Conservation (phyloP, 2,113 vertebrate genomes). For the Plotosus lineatus region DNA sequence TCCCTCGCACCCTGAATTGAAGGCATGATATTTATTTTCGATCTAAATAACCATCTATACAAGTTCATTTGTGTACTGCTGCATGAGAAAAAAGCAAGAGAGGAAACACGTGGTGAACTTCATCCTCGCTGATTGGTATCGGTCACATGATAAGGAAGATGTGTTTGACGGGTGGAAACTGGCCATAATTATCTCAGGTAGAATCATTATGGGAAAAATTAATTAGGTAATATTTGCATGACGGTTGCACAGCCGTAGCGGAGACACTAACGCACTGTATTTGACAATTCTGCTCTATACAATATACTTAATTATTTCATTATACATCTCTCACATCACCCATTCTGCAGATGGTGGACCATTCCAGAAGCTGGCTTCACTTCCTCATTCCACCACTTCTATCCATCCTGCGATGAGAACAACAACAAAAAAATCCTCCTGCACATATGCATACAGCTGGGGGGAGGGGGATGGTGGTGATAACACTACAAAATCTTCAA, state of each 20-base stretch:
- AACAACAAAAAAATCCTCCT: too few relatives aligned
- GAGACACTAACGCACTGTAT: background rate
- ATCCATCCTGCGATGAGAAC: background rate
- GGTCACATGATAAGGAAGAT: background rate
- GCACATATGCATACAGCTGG: background rate
- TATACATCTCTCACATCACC: background rate
- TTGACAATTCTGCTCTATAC: background rate
- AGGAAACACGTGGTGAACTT: too few relatives aligned
- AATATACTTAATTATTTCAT: background rate
- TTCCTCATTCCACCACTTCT: background rate
- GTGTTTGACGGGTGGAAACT: too few relatives aligned
- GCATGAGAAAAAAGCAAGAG: too few relatives aligned
- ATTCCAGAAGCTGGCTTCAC: conserved; percentile 8
- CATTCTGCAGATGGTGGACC: background rate
- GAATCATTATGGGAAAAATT: background rate
- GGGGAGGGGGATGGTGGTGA: too few relatives aligned
- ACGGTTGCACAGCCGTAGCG: too few relatives aligned
- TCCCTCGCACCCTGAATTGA: too few relatives aligned
- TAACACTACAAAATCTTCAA: background rate
- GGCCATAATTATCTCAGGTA: too few relatives aligned
- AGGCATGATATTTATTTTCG: too few relatives aligned
- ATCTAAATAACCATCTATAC: too few relatives aligned
- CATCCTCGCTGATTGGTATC: too few relatives aligned
- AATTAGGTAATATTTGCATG: background rate
- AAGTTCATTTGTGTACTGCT: too few relatives aligned